Evolutionary conservation across 2,888 invertebrate genomes (phyloP), one percentile per base, ranked within the genome.

Genomic region (Mimachlamys varia): DNA sequence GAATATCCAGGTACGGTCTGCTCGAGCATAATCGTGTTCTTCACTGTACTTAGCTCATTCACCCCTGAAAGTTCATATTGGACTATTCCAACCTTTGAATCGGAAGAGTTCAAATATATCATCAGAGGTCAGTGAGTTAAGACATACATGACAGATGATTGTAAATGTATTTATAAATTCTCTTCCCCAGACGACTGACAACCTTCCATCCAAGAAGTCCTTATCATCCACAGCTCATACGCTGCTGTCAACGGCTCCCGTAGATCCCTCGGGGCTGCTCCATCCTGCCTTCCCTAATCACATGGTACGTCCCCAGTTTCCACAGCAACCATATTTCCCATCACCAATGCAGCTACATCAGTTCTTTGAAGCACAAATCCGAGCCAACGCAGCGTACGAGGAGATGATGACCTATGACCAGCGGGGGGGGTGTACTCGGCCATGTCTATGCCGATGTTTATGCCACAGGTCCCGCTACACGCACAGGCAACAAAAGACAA

Each of bases 271-370:
- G 7, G 90, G 90, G 10, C 89, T 91, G 17, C 91, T 91, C 27
- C 94, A 94, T 90, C 94, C 94, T 91, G 94, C 94, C 88, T 92
- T 92, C 89, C 90, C 90, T 19, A 89, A 92, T 38, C 90, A 89
- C 19, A 90, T 91, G 87, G 87, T 92, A 55, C 62, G 90, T 87
- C 89, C 92, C 38, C 91, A 58, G 76, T 90, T 90, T 22, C 92
- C 49, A 22, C 90, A 58, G 92, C 91, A 55, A 33, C 62, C 49
- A 49, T 89, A 88, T 38, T 92, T 91, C 76, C 90, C 91, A 19
- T 92, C 89, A 13, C 93, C 93, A 33, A 89, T 92, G 88, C 93
- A 92, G 88, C 88, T 93, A n/a, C 93, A 93, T 87, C 92, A 92
- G n/a, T 44, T 94, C n/a, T 93, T 92, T 27, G 90, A 91, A 90